These are phyloP conservation scores for Cheumatopsyche charites DNA, from an alignment of 1,140 invertebrate genomes.

Conservation along the genomic window DNA sequence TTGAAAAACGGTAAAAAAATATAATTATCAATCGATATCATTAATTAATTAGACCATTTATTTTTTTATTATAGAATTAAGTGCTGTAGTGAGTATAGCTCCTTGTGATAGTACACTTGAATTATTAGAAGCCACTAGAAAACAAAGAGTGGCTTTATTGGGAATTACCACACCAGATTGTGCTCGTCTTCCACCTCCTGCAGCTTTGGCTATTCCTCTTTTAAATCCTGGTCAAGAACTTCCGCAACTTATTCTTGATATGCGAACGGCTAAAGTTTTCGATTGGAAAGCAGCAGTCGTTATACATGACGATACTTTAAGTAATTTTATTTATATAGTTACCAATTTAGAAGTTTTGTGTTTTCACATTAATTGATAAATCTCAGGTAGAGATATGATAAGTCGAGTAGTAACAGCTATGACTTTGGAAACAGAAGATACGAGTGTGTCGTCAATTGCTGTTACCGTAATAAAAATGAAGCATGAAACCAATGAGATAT, in stretches of 20 bases:
- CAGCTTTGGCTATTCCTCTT: conserved; percentile 74
- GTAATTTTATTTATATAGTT: conserved; percentile 54
- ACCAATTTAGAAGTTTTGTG: neutral
- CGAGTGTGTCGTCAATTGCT: conserved; percentile 57
- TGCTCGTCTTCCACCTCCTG: conserved; percentile 67
- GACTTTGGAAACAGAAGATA: conserved; percentile 56
- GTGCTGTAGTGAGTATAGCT: conserved; percentile 71
- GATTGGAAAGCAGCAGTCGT: conserved; percentile 73
- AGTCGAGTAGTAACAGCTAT: conserved; percentile 65
- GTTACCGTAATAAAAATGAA: conserved; percentile 65
- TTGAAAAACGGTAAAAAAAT: conserved; percentile 66
- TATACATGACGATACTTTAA: conserved; percentile 72
- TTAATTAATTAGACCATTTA: conserved; percentile 1
- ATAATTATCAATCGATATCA: conserved; percentile 9
- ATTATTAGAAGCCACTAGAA: conserved; percentile 64
- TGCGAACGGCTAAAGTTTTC: conserved; percentile 65
- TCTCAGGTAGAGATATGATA: conserved; percentile 65
- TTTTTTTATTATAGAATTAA: conserved; percentile 64
- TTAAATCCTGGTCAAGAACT: conserved; percentile 69
- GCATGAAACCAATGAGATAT: conserved; percentile 57
- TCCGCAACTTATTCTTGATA: conserved; percentile 75
- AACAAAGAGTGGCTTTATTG: conserved; percentile 70
- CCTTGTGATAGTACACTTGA: conserved; percentile 73
- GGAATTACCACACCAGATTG: conserved; percentile 73
- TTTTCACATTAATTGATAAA: conserved; percentile 15